Base-by-base conservation (phyloP, 2,113 vertebrate genomes). In the Heliornis fulica region DNA sequence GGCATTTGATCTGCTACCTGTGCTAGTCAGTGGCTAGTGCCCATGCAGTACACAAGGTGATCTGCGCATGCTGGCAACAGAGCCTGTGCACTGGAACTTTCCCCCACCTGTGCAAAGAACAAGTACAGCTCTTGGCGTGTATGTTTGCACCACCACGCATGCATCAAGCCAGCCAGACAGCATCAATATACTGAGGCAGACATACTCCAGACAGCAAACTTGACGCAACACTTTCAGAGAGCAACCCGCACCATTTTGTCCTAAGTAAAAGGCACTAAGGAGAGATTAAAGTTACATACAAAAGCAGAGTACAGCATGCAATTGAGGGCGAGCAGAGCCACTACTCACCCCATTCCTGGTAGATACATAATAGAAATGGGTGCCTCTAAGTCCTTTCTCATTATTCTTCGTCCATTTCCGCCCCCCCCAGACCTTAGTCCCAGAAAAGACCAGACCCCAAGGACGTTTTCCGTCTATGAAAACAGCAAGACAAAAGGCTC, bases 41-140 rank as follows among this genome's bases (percentile, higher is more conserved):
- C 36, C 11, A 2, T 2, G 7, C 18, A 10, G 40, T 2, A 17
- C 22, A 9, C 1, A 0, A 29, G 21, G 22, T 3, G 31, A 45
- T 50, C 50, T 14, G 13, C 4, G n/a, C 0, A 0, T 6, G 8
- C 23, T 7, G 16, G 65, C 1, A 3, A 43, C 0, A 4, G 36
- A 45, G 25, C 1, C 0, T 5, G 13, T 28, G 20, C 32, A 50
- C 40, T 7, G 0, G 51, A 23, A 9, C 29, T 9, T 10, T 50
- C 38, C 19, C 19, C 17, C 2, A 0, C 6, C 1, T 0, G 21
- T 2, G 9, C 4, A 53, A 45, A 22, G 64, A n/a, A 9, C 7
- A 16, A 63, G 54, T 31, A 16, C 38, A 54, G 40, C 45, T 34
- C 26, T 21, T 8, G 32, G 11, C 3, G 0, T 1, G 2, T 4